Evolutionary conservation across 2,113 vertebrate genomes (phyloP).

Genomic region (Hydrochoerus hydrochaeris): DNA sequence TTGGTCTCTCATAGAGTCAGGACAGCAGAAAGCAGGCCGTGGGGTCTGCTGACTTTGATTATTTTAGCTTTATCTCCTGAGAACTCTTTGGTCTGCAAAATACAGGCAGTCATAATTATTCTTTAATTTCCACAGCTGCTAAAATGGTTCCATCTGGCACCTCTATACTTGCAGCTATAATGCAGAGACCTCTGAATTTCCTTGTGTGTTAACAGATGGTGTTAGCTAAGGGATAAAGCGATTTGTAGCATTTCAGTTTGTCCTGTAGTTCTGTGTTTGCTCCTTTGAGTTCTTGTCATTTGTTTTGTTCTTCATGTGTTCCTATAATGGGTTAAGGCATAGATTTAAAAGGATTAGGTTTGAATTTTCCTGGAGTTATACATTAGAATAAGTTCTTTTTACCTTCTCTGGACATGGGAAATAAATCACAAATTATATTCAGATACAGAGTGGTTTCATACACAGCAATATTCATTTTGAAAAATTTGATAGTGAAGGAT

Average conservation of each 20-base stretch:
- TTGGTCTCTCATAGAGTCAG: background rate
- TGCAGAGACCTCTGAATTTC: conserved; percentile 16
- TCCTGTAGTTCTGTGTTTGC: background rate
- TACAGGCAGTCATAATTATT: background rate
- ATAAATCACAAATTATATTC: background rate
- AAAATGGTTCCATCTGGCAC: conserved; percentile 8
- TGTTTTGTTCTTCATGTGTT: conserved; percentile 4
- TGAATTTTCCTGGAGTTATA: background rate
- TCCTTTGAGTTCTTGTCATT: background rate
- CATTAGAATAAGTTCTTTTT: background rate
- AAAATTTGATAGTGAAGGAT: background rate
- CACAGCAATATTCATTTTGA: background rate
- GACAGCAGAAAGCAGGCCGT: background rate
- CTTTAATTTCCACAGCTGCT: conserved; percentile 21
- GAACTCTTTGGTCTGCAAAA: conserved; percentile 30
- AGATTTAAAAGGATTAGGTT: conserved; percentile 17
- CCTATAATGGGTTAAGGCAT: background rate
- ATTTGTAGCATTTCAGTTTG: background rate
- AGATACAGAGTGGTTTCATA: background rate
- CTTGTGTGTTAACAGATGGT: background rate
- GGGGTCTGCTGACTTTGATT: background rate
- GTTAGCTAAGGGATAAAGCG: background rate
- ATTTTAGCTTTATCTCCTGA: conserved; percentile 36
- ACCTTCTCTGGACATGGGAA: background rate
- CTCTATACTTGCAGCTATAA: conserved; percentile 24